These are phyloP conservation scores for Marisa cornuarietis DNA, from an alignment of 1,140 invertebrate species.

Conservation along the genomic window DNA sequence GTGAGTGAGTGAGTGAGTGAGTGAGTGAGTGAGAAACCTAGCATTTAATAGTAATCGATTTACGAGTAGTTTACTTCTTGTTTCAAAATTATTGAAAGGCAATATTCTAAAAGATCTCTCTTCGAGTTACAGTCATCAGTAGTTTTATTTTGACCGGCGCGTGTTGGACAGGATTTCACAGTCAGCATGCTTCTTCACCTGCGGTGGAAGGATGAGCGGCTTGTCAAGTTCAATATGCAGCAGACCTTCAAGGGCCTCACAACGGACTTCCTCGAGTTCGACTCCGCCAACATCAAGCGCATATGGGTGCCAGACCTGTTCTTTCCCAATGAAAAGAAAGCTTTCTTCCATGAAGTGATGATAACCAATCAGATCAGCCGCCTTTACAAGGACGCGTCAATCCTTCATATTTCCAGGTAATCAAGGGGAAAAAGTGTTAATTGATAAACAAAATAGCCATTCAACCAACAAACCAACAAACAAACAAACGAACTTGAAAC, in stretches of 20 bases:
- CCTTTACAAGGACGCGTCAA: constrained; percentile 59
- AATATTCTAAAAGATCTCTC: too few species aligned
- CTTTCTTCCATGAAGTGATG: constrained; percentile 65
- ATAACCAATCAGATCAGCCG: constrained; percentile 66
- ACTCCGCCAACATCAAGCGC: constrained; percentile 54
- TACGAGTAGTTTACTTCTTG: background rate
- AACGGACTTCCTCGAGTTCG: constrained; percentile 47
- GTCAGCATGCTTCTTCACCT: constrained; percentile 48
- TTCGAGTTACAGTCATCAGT: too few species aligned
- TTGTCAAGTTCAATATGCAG: constrained; percentile 49
- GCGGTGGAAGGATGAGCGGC: constrained; percentile 46
- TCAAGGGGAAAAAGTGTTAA: too few species aligned
- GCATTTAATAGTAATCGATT: background rate
- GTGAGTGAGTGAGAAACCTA: background rate
- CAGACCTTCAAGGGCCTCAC: constrained; percentile 36
- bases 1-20: background rate
- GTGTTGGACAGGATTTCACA: constrained; percentile 47
- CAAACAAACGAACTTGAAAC: too few species aligned
- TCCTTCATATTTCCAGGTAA: constrained; percentile 67
- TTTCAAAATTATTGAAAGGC: too few species aligned
- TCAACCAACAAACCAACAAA: too few species aligned
- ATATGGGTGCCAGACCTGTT: constrained; percentile 68
- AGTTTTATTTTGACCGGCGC: too few species aligned
- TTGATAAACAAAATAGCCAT: too few species aligned
- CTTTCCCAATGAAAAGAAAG: constrained; percentile 67